Evolutionary conservation across 2,888 invertebrate genomes (phyloP).

Genomic region (Nasonovia ribisnigri): DNA sequence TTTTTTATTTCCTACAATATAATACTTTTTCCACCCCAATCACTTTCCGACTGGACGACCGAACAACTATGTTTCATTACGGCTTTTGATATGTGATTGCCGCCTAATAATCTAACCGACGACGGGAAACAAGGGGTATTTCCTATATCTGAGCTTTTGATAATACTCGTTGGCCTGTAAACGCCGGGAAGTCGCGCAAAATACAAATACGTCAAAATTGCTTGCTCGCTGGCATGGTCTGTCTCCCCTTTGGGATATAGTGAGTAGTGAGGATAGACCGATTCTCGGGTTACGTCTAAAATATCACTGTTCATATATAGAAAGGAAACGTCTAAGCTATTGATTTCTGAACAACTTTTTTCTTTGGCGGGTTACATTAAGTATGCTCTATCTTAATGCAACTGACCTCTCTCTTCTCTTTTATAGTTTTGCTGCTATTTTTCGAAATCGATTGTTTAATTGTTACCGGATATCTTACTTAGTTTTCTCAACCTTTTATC

Average conservation of each 20-base stretch:
- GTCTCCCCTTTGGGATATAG: neutral
- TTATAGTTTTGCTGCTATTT: neutral
- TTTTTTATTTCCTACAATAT: neutral
- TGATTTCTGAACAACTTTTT: conserved; percentile 32
- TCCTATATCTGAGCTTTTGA: neutral
- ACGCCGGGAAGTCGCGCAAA: conserved; percentile 11
- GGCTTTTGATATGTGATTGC: too few species aligned
- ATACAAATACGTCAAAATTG: conserved; percentile 47
- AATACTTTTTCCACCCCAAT: neutral
- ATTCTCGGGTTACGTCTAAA: conserved; percentile 43
- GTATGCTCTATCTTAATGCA: neutral
- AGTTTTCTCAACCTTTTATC: neutral
- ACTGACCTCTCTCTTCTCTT: neutral
- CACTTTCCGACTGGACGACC: conserved; percentile 36
- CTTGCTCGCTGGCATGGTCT: neutral
- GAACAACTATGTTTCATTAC: neutral
- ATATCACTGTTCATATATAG: neutral
- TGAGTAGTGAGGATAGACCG: neutral
- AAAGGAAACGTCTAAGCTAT: neutral
- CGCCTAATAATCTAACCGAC: neutral
- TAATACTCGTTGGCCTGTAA: conserved; percentile 9
- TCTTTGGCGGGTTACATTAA: neutral
- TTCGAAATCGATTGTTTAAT: neutral
- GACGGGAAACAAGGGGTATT: neutral
- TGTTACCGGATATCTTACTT: conserved; percentile 15